Percentiles rank a stretch among this genome's conserved stretches.
phyloP scores from a whole-genome alignment of 2,113 vertebrate species.

The Calypte anna region DNA sequence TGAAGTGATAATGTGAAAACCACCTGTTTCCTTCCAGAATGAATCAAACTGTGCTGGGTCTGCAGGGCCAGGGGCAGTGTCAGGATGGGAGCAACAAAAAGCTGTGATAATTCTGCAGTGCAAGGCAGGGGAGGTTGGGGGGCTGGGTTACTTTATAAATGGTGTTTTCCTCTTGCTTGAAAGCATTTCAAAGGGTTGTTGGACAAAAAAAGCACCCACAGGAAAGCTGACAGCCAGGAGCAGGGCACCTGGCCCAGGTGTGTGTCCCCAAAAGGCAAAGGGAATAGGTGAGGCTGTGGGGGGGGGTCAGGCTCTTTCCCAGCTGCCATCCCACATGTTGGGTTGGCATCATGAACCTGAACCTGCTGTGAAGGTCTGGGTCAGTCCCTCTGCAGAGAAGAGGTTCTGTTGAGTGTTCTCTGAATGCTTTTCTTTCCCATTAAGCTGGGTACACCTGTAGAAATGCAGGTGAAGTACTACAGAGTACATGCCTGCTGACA shows the following conservation, averaged over 20 bases:
- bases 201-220: background rate
- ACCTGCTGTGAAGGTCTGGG: accelerated
- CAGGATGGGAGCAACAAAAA: background rate
- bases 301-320: background rate
- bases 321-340: no score
- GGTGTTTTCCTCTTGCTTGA: background rate
- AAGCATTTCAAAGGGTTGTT: background rate
- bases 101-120: background rate
- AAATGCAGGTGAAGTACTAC: background rate
- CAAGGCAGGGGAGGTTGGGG: background rate
- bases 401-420: background rate
- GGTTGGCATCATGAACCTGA: accelerated
- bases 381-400: background rate
- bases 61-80: background rate
- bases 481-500: background rate
- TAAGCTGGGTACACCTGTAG: background rate
- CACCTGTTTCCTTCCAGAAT: background rate
- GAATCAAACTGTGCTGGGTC: background rate
- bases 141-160: background rate
- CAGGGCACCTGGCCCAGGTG: accelerated
- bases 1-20: background rate
- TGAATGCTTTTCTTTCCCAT: background rate
- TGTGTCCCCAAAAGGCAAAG: no score
- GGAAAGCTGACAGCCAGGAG: background rate
- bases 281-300: background rate